A percentile compares a stretch with the other conserved stretches of the same genome.
These are phyloP conservation scores for Pseudomyrmex pallidus DNA, from an alignment of 1,140 invertebrate genomes.

Conservation along the genomic window DNA sequence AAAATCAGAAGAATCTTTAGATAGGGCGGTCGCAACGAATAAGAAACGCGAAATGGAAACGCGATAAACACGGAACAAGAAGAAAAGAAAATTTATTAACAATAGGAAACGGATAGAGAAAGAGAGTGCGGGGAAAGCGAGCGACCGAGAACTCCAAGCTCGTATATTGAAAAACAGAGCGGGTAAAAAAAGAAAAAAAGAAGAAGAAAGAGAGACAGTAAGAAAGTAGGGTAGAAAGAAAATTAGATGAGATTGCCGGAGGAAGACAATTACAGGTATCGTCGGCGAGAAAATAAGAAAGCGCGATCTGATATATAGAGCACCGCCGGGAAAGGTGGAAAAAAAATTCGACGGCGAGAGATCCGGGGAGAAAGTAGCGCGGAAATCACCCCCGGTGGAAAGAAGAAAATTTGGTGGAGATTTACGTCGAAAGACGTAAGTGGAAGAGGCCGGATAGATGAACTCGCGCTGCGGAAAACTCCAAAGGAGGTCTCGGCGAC, in stretches of 20 bases:
- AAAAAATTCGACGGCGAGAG: constrained; percentile 5
- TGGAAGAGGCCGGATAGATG: constrained; percentile 29
- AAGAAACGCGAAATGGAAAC: constrained; percentile 26
- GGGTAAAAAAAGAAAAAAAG: not conserved
- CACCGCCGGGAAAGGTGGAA: not conserved
- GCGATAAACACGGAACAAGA: not conserved
- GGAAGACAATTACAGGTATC: constrained; percentile 40
- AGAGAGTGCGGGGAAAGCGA: not conserved
- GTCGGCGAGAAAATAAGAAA: constrained; percentile 8
- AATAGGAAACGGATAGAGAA: constrained; percentile 4
- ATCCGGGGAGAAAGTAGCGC: constrained; percentile 11
- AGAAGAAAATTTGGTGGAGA: constrained; percentile 36
- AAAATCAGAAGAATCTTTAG: not conserved
- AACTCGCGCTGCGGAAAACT: constrained; percentile 25
- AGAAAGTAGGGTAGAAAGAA: not conserved
- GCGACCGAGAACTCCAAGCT: not conserved
- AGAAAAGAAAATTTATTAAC: not conserved
- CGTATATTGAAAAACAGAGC: not conserved
- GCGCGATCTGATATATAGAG: constrained; percentile 26
- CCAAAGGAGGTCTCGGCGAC: no score
- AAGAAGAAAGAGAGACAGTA: not conserved
- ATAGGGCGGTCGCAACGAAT: not conserved
- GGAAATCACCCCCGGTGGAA: not conserved
- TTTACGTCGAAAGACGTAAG: constrained; percentile 9
- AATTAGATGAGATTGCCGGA: constrained; percentile 27